Evolutionary conservation across 2,888 invertebrate species (phyloP).

Genomic region (Oscheius myriophilus): DNA sequence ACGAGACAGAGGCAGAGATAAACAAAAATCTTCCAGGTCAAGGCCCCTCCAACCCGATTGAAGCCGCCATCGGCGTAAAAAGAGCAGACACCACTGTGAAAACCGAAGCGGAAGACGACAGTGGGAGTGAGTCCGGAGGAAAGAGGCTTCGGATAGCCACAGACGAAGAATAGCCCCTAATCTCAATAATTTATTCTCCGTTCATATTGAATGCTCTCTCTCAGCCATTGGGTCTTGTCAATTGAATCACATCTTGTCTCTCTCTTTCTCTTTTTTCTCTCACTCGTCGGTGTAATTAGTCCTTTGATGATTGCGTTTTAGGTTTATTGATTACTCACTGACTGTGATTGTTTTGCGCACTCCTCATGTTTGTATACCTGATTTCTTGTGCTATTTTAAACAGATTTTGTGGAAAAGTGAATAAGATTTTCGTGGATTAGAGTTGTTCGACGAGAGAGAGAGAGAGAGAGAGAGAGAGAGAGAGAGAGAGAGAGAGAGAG

Average conservation of each 20-base stretch:
- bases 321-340: slow-evolving; percentile 2
- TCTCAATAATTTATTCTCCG: background rate
- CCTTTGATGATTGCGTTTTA: slow-evolving; percentile 14
- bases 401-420: too few species aligned
- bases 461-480: too few species aligned
- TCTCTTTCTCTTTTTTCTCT: slow-evolving; percentile 1
- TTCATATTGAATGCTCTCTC: slow-evolving; percentile 5
- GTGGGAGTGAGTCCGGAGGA: slow-evolving; percentile 42
- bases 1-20: background rate
- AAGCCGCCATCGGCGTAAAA: background rate
- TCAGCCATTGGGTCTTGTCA: slow-evolving; percentile 26
- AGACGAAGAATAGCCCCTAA: slow-evolving; percentile 41
- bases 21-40: background rate
- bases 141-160: slow-evolving; percentile 54
- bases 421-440: too few species aligned
- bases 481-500: too few species aligned
- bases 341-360: slow-evolving; percentile 14
- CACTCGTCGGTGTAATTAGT: too few species aligned
- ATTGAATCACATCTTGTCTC: slow-evolving; percentile 26
- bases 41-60: slow-evolving; percentile 1
- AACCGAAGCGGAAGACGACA: slow-evolving; percentile 38
- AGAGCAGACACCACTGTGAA: slow-evolving; percentile 7
- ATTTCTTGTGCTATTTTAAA: too few species aligned
- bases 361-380: background rate
- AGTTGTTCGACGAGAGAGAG: too few species aligned